phyloP scores from a whole-genome alignment of 2,797 vertebrate species.

The Hapalemur alaotrensis region DNA sequence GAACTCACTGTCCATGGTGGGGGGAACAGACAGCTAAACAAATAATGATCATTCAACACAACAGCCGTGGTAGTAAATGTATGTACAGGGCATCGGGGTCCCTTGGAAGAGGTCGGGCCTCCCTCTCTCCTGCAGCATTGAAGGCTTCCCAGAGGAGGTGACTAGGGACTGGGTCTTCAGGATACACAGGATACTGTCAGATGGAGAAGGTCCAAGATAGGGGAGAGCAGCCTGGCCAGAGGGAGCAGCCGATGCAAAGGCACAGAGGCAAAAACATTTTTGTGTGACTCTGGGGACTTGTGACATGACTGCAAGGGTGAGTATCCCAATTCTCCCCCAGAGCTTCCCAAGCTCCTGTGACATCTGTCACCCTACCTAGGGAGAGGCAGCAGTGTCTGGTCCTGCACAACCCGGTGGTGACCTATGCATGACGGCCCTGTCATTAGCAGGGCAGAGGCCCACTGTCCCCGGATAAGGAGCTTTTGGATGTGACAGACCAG shows the following conservation, averaged over 20 bases:
- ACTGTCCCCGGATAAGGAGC: neutral
- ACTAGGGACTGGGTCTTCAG: too few relatives aligned
- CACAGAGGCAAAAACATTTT: neutral
- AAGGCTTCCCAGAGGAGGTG: neutral
- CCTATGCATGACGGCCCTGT: neutral
- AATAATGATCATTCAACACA: neutral
- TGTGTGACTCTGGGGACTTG: neutral
- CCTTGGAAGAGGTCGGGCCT: rapidly evolving
- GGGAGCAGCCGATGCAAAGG: neutral
- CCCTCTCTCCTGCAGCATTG: neutral
- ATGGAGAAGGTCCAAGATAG: neutral
- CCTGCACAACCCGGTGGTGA: neutral
- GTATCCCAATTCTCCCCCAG: neutral
- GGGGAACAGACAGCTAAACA: neutral
- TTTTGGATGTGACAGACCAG: neutral
- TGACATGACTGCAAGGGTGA: neutral
- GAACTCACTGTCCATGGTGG: neutral
- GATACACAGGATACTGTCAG: neutral
- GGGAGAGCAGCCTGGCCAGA: neutral
- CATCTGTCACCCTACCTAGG: neutral
- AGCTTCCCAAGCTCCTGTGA: neutral
- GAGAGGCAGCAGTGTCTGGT: neutral
- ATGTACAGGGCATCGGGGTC: too few relatives aligned
- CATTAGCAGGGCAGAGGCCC: neutral
- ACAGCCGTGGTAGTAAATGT: neutral